Conservation (phyloP, 2,113 vertebrate species). For the Pantherophis guttatus region DNA sequence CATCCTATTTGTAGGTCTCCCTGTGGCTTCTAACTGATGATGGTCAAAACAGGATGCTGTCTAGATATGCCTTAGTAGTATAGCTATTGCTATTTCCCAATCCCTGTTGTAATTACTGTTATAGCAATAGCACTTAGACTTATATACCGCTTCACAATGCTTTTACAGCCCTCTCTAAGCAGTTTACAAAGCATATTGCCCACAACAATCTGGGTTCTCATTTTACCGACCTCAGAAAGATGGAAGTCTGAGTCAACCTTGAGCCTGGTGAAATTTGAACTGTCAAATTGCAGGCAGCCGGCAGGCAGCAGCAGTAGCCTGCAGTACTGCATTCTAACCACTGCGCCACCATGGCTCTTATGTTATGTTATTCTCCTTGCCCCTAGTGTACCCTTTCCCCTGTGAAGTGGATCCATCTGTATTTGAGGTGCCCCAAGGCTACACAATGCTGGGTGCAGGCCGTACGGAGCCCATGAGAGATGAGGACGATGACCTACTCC, state of each 20-base stretch:
- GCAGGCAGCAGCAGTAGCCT: too few relatives aligned
- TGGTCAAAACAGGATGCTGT: background rate
- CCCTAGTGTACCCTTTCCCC: constrained; percentile 73
- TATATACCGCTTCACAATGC: too few relatives aligned
- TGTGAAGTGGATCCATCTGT: constrained; percentile 88
- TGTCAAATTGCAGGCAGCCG: too few relatives aligned
- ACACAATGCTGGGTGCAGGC: constrained; percentile 84
- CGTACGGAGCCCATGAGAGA: constrained; percentile 88
- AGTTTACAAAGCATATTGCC: too few relatives aligned
- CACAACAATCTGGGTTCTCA: too few relatives aligned
- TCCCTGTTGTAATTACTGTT: background rate
- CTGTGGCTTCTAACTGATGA: background rate
- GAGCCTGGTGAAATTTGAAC: too few relatives aligned
- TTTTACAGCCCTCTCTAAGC: too few relatives aligned
- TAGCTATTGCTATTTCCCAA: background rate
- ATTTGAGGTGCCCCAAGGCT: constrained; percentile 88
- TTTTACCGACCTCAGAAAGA: too few relatives aligned
- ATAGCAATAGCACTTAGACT: too few relatives aligned
- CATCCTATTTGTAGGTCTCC: background rate
- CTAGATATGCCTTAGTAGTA: background rate
- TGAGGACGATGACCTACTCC: constrained; percentile 89
- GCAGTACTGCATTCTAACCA: too few relatives aligned
- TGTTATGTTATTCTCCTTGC: background rate
- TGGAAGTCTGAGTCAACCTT: too few relatives aligned
- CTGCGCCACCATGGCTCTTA: too few relatives aligned